Evolutionary conservation across 2,113 vertebrate genomes (phyloP).

Genomic region (Seriola quinqueradiata): DNA sequence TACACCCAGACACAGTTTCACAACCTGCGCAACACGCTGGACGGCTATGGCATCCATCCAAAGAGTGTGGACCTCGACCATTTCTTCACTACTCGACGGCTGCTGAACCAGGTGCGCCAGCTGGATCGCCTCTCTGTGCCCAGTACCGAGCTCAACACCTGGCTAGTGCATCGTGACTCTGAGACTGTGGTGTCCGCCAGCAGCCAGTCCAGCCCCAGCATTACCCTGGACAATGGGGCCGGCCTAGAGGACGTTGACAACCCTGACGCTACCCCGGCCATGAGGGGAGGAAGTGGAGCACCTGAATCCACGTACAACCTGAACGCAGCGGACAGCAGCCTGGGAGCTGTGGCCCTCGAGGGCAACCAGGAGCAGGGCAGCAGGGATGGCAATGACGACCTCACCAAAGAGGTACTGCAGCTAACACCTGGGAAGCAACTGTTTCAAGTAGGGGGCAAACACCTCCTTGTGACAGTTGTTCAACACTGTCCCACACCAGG

Average conservation of each 20-base stretch:
- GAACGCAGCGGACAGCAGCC: slow-evolving; percentile 89
- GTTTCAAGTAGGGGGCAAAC: background rate
- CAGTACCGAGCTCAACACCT: slow-evolving; percentile 92
- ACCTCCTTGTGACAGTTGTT: background rate
- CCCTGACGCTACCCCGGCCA: slow-evolving; percentile 87
- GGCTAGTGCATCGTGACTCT: slow-evolving; percentile 96
- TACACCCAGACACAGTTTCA: slow-evolving; percentile 99
- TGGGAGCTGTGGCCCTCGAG: slow-evolving; percentile 94
- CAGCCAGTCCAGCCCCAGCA: slow-evolving; percentile 87
- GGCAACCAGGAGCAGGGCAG: slow-evolving; percentile 85
- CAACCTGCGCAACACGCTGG: slow-evolving; percentile 96
- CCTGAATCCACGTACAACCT: slow-evolving; percentile 91
- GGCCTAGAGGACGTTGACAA: slow-evolving; percentile 90
- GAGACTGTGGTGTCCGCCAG: slow-evolving; percentile 91
- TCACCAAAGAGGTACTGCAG: slow-evolving; percentile 95
- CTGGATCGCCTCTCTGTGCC: slow-evolving; percentile 95
- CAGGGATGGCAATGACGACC: slow-evolving; percentile 84
- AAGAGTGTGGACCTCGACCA: slow-evolving; percentile 97
- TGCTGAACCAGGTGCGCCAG: slow-evolving; percentile 95
- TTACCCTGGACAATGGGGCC: slow-evolving; percentile 89
- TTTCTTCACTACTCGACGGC: slow-evolving; percentile 91
- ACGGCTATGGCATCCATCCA: slow-evolving; percentile 97
- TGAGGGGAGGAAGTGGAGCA: slow-evolving; percentile 88
- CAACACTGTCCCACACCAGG: background rate
- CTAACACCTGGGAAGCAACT: slow-evolving; percentile 5